Evolutionary conservation across 2,113 vertebrate species (phyloP).

Genomic region (Condylura cristata): DNA sequence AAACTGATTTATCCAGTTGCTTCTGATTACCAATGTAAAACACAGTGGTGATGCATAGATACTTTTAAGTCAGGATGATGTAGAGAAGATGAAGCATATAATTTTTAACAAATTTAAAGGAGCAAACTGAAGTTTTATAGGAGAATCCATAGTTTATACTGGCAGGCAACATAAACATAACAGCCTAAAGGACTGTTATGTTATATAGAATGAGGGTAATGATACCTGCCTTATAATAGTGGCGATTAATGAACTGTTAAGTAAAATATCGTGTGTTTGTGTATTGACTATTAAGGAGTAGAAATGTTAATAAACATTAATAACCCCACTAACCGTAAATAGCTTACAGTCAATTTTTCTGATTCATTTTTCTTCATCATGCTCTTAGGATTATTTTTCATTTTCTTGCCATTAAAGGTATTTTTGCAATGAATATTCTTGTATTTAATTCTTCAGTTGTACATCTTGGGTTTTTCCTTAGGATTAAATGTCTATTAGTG

Average conservation of each 20-base stretch:
- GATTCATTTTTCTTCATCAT: neutral
- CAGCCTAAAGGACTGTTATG: neutral
- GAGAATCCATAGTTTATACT: neutral
- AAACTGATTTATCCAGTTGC: constrained; percentile 10
- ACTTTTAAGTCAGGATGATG: neutral
- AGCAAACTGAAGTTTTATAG: neutral
- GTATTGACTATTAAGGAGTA: neutral
- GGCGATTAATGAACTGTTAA: neutral
- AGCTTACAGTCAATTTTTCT: neutral
- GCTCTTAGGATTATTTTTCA: neutral
- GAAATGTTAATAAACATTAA: constrained; percentile 43
- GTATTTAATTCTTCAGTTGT: neutral
- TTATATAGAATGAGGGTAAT: constrained; percentile 5
- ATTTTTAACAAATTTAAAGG: constrained; percentile 28
- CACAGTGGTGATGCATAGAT: neutral
- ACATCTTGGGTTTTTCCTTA: neutral
- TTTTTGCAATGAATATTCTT: constrained; percentile 11
- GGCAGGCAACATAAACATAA: neutral
- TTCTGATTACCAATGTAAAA: neutral
- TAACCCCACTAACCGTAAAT: neutral
- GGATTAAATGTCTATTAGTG: neutral
- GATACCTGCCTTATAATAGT: neutral
- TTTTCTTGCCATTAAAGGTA: neutral
- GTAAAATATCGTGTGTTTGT: neutral
- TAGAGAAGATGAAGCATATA: neutral